These are phyloP conservation scores for Tyria jacobaeae DNA, from an alignment of 2,888 invertebrate genomes.

Conservation along the genomic window DNA sequence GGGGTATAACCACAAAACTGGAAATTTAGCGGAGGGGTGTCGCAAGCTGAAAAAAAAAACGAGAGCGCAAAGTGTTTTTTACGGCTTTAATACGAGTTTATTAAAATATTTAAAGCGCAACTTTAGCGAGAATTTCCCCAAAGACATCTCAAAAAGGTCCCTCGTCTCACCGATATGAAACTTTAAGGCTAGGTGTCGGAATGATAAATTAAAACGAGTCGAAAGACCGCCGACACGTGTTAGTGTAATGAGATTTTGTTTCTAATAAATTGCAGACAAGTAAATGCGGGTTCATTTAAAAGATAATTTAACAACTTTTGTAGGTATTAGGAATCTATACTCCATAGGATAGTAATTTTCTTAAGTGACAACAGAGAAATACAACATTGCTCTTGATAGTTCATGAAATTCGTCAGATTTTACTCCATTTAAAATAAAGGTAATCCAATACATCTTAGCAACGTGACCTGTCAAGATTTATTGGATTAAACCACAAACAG, in stretches of 20 bases:
- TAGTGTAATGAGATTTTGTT: slow-evolving; percentile 62
- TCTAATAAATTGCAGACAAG: slow-evolving; percentile 46
- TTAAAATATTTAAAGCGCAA: slow-evolving; percentile 85
- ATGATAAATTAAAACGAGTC: slow-evolving; percentile 80
- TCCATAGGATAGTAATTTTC: neutral
- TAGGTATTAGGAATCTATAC: neutral
- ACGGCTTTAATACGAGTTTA: slow-evolving; percentile 85
- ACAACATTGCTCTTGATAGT: too few species aligned
- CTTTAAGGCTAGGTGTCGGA: slow-evolving; percentile 71
- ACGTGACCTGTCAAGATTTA: too few species aligned
- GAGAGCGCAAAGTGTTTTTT: slow-evolving; percentile 83
- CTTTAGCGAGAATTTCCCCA: slow-evolving; percentile 83
- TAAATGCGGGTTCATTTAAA: slow-evolving; percentile 3
- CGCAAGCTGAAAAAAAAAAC: slow-evolving; percentile 69
- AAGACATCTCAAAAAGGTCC: slow-evolving; percentile 78
- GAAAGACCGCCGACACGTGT: slow-evolving; percentile 64
- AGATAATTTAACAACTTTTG: neutral
- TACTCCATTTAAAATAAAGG: neutral
- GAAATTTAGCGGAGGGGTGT: slow-evolving; percentile 67
- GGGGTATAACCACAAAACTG: slow-evolving; percentile 60
- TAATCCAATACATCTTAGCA: neutral
- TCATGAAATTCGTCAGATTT: neutral
- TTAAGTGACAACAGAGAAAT: too few species aligned
- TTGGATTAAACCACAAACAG: too few species aligned
- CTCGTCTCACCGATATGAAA: slow-evolving; percentile 68